A percentile compares a stretch with the other conserved stretches of the same genome.
These are phyloP conservation scores for Mnemiopsis leidyi DNA, from an alignment of 37 sponge, comb jelly and placozoan genomes.

Conservation along the genomic window DNA sequence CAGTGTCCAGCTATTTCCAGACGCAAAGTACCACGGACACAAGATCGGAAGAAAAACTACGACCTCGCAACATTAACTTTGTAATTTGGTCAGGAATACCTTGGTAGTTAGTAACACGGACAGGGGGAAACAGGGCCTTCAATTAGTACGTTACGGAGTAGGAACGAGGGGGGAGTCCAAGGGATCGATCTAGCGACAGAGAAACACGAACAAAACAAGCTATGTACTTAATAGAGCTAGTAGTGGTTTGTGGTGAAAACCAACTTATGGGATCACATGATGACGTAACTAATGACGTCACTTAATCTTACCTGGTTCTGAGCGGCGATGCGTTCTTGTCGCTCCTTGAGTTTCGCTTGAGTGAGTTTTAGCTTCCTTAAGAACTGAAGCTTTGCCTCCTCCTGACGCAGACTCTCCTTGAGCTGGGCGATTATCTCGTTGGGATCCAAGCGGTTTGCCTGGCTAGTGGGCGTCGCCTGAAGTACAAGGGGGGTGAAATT, in stretches of 20 bases:
- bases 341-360: constrained; percentile 59
- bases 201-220: too few relatives aligned
- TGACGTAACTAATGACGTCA: too few relatives aligned
- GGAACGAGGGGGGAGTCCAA: background rate
- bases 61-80: background rate
- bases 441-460: constrained; percentile 36
- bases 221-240: too few relatives aligned
- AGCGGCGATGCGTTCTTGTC: constrained; percentile 6
- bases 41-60: background rate
- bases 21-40: background rate
- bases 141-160: background rate
- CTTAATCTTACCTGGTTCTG: constrained; percentile 1
- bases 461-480: background rate
- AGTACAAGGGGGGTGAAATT: background rate
- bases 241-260: too few relatives aligned
- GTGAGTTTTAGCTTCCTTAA: constrained; percentile 53
- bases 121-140: background rate
- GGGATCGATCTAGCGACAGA: too few relatives aligned
- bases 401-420: constrained; percentile 57
- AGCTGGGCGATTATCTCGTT: constrained; percentile 61
- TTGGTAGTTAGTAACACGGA: background rate
- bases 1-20: background rate
- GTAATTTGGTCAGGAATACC: background rate
- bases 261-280: too few relatives aligned
- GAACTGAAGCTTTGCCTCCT: constrained; percentile 62